Evolutionary conservation across 2,797 vertebrate genomes (phyloP).

Genomic region (Gymnocypris eckloni): DNA sequence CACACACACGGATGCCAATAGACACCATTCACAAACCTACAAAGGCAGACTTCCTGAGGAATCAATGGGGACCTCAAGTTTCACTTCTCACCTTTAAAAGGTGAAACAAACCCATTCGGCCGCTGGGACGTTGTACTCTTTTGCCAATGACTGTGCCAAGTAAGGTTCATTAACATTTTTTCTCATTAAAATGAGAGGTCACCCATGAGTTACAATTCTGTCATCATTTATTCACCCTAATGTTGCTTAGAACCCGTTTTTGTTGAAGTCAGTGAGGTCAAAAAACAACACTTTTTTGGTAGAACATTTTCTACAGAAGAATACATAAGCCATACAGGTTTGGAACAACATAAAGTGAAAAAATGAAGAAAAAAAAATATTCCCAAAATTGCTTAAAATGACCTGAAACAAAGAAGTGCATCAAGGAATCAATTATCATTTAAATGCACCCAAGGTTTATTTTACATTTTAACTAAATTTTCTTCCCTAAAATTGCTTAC

Average conservation of each 20-base stretch:
- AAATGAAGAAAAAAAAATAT: no score
- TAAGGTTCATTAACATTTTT: constrained; percentile 1
- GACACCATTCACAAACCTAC: constrained; percentile 27
- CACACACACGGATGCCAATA: not conserved
- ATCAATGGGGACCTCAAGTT: constrained; percentile 1
- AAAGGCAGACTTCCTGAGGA: constrained; percentile 34
- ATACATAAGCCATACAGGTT: not conserved
- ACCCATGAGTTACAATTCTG: not conserved
- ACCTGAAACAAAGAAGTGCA: not conserved
- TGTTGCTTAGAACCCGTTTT: not conserved
- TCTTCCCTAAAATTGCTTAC: not conserved
- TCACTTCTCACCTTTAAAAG: constrained; percentile 37
- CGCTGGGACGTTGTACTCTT: not conserved
- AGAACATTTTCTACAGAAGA: not conserved
- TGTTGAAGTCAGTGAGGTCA: not conserved
- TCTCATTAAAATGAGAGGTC: not conserved
- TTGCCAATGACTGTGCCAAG: not conserved
- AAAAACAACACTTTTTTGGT: no score
- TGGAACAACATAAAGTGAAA: not conserved
- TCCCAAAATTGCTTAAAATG: not conserved
- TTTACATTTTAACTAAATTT: not conserved
- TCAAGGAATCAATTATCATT: not conserved
- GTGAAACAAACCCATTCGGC: constrained; percentile 15
- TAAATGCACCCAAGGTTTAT: not conserved
- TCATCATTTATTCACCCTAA: not conserved